These are phyloP conservation scores for Schizaphis graminum DNA, from an alignment of 2,888 invertebrate species.

Conservation along the genomic window DNA sequence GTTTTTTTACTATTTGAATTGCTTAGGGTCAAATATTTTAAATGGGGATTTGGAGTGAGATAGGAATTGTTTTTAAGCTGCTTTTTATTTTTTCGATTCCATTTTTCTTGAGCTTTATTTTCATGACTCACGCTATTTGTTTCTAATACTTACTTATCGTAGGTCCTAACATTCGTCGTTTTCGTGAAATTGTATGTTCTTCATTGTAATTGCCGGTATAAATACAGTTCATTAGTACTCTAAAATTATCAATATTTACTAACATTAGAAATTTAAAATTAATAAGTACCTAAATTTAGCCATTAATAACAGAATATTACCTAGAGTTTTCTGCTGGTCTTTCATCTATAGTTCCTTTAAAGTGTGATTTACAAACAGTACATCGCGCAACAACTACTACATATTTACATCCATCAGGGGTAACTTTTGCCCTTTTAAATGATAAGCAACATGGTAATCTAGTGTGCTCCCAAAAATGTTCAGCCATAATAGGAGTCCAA, in stretches of 20 bases:
- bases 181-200: not conserved
- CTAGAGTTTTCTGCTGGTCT: not conserved
- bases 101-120: too few species aligned
- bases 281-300: too few species aligned
- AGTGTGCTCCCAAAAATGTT: not conserved
- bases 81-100: too few species aligned
- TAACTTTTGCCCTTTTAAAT: not conserved
- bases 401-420: not conserved
- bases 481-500: conserved; percentile 8
- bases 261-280: not conserved
- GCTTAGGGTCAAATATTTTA: too few species aligned
- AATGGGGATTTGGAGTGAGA: too few species aligned
- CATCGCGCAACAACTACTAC: not conserved
- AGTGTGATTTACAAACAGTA: not conserved
- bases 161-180: conserved; percentile 10
- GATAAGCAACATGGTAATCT: not conserved
- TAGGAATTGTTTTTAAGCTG: too few species aligned
- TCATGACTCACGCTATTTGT: too few species aligned
- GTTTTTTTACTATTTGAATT: too few species aligned
- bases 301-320: not conserved
- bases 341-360: not conserved
- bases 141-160: not conserved
- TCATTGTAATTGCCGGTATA: conserved; percentile 2
- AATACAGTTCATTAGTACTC: conserved; percentile 8
- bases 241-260: not conserved